These are phyloP conservation scores for Polia nebulosa DNA, from an alignment of 2,888 invertebrate species.

Conservation along the genomic window DNA sequence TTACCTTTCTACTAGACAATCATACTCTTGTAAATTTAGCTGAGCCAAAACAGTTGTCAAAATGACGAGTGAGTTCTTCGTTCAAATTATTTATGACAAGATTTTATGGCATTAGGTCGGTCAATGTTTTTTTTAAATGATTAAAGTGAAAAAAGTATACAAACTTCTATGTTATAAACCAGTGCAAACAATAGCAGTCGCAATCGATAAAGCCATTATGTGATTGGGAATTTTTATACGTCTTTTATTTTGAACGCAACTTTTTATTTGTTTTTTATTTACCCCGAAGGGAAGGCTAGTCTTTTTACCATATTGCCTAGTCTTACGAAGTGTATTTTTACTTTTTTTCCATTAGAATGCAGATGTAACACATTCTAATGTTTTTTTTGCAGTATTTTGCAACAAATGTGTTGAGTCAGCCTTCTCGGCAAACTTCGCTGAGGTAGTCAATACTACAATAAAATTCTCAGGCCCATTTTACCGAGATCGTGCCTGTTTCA, in stretches of 20 bases:
- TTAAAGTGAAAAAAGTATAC: constrained; percentile 7
- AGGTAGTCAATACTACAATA: too few relatives aligned
- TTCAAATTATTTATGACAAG: constrained; percentile 66
- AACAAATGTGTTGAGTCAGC: too few relatives aligned
- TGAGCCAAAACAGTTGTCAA: constrained; percentile 87
- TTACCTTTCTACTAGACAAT: constrained; percentile 85
- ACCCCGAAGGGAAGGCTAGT: too few relatives aligned
- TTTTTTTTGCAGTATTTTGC: too few relatives aligned
- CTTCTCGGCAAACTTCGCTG: too few relatives aligned
- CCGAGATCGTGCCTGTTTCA: too few relatives aligned
- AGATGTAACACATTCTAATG: too few relatives aligned
- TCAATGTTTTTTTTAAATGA: constrained; percentile 28
- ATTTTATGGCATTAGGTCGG: constrained; percentile 47
- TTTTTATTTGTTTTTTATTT: too few relatives aligned
- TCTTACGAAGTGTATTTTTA: too few relatives aligned
- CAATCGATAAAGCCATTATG: neutral
- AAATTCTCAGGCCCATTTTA: too few relatives aligned
- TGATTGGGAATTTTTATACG: neutral
- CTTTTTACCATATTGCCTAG: too few relatives aligned
- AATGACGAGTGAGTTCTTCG: constrained; percentile 73
- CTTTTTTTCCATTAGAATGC: too few relatives aligned
- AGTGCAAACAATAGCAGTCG: neutral
- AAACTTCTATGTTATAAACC: constrained; percentile 25
- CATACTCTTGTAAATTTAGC: constrained; percentile 90
- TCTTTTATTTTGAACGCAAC: constrained; percentile 42